Base-by-base conservation (phyloP, 2,888 invertebrate genomes). In the Spodoptera littoralis region DNA sequence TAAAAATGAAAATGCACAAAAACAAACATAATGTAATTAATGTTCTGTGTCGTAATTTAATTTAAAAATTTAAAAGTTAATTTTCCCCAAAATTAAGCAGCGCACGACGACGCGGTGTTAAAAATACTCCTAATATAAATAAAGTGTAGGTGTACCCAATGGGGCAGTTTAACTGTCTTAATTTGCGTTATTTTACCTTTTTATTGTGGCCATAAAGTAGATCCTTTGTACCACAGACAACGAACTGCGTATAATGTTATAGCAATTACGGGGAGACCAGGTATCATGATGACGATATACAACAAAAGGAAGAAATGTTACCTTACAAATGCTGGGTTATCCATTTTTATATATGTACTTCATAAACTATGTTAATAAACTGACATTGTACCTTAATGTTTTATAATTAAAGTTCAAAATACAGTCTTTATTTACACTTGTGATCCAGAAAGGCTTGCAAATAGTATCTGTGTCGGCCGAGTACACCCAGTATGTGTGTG, bases 121-220 rank as follows among this genome's bases (percentile, higher is more conserved):
- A 61, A 68, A 24, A 43, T 24, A 45, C 52, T 53, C 52, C 41
- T 45, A 49, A 60, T 30, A 47, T 46, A 53, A 53, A 67, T 48
- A 53, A 49, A 68, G 36, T 44, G 30, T 43, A 36, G 18, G 18
- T 18, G 27, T 45, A 8, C 46, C 63, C 48, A 24, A 12, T 41
- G 46, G 43, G 27, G 59, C 27, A 53, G 18, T 60, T 47, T 45
- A 50, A 52, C 13, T 49, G 55, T 60, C 53, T 60, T 45, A 59
- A 62, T 74, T 64, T 50, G 57, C 46, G 42, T 74, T 59, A 63
- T 54, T 71, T 95, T 47, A 63, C 50, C 51, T 74, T 71, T 73
- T 74, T 63, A 69, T 59, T 63, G 52, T 47, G 46, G 12, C 49
- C 13, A 59, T 69, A 63, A 69, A 74, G 41, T 48, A 52, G 1